Percentiles rank a stretch among this genome's conserved stretches.
Conservation (phyloP, 2,113 vertebrate species). For the Myotis lucifugus region DNA sequence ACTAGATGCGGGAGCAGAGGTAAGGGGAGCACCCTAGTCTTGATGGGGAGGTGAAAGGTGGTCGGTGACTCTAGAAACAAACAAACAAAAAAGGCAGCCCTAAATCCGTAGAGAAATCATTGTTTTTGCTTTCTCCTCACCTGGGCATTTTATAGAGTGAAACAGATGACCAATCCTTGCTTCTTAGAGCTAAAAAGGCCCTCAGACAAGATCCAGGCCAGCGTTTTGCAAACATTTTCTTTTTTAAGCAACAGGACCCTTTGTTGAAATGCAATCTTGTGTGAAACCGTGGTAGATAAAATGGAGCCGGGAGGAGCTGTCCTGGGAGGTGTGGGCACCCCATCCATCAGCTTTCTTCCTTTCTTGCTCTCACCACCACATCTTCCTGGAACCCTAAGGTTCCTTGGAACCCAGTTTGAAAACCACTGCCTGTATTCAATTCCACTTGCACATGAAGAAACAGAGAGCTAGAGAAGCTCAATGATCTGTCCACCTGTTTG, state of each 20-base stretch:
- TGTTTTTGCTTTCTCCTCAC: constrained; percentile 24
- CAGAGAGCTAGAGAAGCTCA: background rate
- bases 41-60: background rate
- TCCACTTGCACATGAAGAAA: background rate
- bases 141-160: background rate
- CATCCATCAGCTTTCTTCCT: accelerated
- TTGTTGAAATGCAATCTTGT: background rate
- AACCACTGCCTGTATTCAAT: background rate
- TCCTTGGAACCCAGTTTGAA: background rate
- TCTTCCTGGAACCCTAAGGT: background rate
- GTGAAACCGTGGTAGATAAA: background rate
- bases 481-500: background rate
- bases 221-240: background rate
- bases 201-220: background rate
- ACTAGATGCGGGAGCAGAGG: background rate
- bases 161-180: background rate
- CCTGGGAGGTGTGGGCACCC: background rate
- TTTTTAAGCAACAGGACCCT: background rate
- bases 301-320: background rate
- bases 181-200: background rate
- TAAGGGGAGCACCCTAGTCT: background rate
- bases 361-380: background rate
- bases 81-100: background rate
- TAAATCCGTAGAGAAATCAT: background rate
- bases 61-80: background rate